Evolutionary conservation across 2,113 vertebrate species (phyloP), one percentile per base, ranked within the genome.

Genomic region (Trachemys scripta): DNA sequence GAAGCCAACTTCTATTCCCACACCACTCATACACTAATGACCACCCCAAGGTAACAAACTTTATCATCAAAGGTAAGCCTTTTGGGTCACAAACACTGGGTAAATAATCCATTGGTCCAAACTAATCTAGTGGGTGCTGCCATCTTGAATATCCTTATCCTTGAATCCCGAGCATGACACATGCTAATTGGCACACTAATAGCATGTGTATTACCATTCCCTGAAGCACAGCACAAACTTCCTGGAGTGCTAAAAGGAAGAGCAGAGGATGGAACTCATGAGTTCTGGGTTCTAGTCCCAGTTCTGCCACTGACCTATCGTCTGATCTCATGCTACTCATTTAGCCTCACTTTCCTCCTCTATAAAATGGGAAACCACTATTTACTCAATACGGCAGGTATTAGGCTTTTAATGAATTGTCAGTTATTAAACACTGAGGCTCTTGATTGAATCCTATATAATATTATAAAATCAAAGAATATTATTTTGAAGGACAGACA

Each of bases 141-240:
- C 10, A 65, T n/a, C 49, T 38, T 19, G 5, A 47, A 13, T 69
- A 13, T 50, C 11, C 45, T 84, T 20, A 29, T 49, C 50, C 56
- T 8, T 65, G 54, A 75, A 56, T 57, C 0, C 0, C 11, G 22
- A 72, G 10, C 59, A 14, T 29, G 42, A 25, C 22, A 7, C 0
- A 0, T 80, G 24, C 13, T 82, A 69, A 69, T 69, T 69, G 25
- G 56, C 56, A 57, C 56, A 27, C 25, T 57, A 10, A 57, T 27
- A 57, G 24, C 56, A n/a, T 69, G 35, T 69, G 62, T 19, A 69
- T 19, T 14, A 31, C 5, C 1, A 69, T 45, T 10, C 12, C 22
- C 0, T 0, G 10, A 4, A 1, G 2, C 38, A 79, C n/a, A 8
- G n/a, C 31, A n/a, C 4, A 22, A 47, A 22, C 19, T 69, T 80